These are phyloP conservation scores for Uloborus plumipes DNA, from an alignment of 2,888 invertebrate species.

Conservation along the genomic window DNA sequence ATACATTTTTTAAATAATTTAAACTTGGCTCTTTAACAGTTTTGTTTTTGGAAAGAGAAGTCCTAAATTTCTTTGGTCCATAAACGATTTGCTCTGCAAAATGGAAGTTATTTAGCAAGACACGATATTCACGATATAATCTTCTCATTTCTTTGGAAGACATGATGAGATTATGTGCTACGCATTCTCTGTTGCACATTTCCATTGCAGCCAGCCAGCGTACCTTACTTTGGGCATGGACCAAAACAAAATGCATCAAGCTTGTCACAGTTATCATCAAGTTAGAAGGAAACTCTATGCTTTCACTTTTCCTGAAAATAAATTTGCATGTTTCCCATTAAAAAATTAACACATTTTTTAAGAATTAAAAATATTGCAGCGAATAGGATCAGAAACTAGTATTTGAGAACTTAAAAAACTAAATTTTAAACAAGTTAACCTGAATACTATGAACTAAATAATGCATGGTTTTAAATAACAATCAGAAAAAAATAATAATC, in stretches of 20 bases:
- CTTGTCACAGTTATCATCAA: constrained; percentile 78
- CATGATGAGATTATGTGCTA: constrained; percentile 55
- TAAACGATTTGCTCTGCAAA: constrained; percentile 43
- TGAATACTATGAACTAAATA: not conserved
- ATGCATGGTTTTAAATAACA: too few species aligned
- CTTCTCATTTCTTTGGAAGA: constrained; percentile 35
- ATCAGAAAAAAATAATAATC: too few species aligned
- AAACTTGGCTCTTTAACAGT: constrained; percentile 17
- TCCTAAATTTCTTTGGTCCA: constrained; percentile 12
- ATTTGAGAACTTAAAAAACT: not conserved
- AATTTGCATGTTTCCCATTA: not conserved
- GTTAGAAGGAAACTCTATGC: constrained; percentile 78
- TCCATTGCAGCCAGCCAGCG: constrained; percentile 56
- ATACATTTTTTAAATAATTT: constrained; percentile 44
- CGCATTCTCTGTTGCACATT: constrained; percentile 63
- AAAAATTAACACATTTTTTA: too few species aligned
- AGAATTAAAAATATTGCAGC: too few species aligned
- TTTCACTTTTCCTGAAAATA: constrained; percentile 78
- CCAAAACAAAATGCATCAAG: constrained; percentile 80
- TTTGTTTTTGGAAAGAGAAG: not conserved
- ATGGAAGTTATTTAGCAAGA: constrained; percentile 41
- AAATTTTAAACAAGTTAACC: not conserved
- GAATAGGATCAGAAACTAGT: too few species aligned
- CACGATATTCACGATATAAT: constrained; percentile 35
- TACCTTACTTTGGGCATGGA: constrained; percentile 62